Conservation (phyloP, 2,113 vertebrate species). For the Glaucomys volans region DNA sequence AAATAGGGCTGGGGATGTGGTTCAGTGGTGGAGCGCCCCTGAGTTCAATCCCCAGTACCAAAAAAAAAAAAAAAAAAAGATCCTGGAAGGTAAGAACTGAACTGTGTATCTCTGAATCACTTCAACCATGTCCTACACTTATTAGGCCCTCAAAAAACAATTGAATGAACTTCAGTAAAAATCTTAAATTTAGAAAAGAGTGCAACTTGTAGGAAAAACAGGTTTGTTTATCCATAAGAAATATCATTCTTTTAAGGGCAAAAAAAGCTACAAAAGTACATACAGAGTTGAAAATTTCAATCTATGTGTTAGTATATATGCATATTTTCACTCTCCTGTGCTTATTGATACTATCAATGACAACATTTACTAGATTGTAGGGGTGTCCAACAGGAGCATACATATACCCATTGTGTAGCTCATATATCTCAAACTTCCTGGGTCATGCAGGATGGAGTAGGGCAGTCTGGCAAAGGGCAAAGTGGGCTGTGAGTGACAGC, state of each 20-base stretch:
- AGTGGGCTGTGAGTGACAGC: not conserved
- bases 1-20: no score
- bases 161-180: not conserved
- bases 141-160: not conserved
- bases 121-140: not conserved
- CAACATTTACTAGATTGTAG: not conserved
- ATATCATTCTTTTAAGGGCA: not conserved
- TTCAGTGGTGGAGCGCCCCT: no score
- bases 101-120: not conserved
- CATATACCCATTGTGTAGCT: not conserved
- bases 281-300: not conserved
- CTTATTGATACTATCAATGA: not conserved
- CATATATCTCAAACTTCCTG: not conserved
- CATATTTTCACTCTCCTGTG: not conserved
- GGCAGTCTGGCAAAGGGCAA: not conserved
- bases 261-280: not conserved
- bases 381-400: not conserved
- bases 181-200: constrained; percentile 12
- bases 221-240: not conserved
- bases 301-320: not conserved
- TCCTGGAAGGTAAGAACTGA: not conserved
- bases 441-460: not conserved
- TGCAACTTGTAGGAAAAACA: not conserved
- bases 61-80: no score
- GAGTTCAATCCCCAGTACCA: no score